A percentile compares a stretch with the other conserved stretches of the same genome.
Evolutionary conservation across 1,140 invertebrate species (phyloP).

Genomic region (Drosophila equinoxialis): DNA sequence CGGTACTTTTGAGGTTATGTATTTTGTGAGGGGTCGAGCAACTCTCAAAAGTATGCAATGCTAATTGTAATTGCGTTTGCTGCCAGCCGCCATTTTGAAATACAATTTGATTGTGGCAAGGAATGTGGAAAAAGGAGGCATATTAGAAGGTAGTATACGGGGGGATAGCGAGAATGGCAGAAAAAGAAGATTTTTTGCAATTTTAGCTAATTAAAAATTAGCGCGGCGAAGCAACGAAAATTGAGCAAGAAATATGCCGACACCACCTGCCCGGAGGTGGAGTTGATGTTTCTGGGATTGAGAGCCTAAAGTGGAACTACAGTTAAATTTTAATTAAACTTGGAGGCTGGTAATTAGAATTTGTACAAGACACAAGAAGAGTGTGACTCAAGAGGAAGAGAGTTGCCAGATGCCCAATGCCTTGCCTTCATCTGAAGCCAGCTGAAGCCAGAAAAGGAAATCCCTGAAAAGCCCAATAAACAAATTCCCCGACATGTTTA

Average conservation of each 20-base stretch:
- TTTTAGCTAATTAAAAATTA: slow-evolving; percentile 79
- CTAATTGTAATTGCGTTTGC: slow-evolving; percentile 66
- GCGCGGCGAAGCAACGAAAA: slow-evolving; percentile 32
- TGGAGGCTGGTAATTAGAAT: slow-evolving; percentile 71
- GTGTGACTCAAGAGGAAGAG: background rate
- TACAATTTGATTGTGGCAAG: slow-evolving; percentile 33
- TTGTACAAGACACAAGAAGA: slow-evolving; percentile 45
- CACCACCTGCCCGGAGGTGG: slow-evolving; percentile 60
- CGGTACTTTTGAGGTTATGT: slow-evolving; percentile 66
- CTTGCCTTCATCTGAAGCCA: background rate
- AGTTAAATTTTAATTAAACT: slow-evolving; percentile 78
- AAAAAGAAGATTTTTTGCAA: slow-evolving; percentile 60
- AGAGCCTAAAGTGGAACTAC: slow-evolving; percentile 23
- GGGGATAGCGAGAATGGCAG: background rate
- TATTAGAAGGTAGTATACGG: slow-evolving; percentile 2
- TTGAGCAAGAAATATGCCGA: slow-evolving; percentile 42
- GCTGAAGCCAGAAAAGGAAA: slow-evolving; percentile 22
- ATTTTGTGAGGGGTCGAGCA: slow-evolving; percentile 4
- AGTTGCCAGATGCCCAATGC: slow-evolving; percentile 53
- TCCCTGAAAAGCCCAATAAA: slow-evolving; percentile 71
- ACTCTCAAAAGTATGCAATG: slow-evolving; percentile 64
- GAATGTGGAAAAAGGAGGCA: background rate
- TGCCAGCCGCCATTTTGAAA: slow-evolving; percentile 68
- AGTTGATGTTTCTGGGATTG: background rate
- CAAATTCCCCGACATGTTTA: slow-evolving; percentile 81